phyloP scores from a whole-genome alignment of 2,113 vertebrate genomes.

The Pristiophorus japonicus region DNA sequence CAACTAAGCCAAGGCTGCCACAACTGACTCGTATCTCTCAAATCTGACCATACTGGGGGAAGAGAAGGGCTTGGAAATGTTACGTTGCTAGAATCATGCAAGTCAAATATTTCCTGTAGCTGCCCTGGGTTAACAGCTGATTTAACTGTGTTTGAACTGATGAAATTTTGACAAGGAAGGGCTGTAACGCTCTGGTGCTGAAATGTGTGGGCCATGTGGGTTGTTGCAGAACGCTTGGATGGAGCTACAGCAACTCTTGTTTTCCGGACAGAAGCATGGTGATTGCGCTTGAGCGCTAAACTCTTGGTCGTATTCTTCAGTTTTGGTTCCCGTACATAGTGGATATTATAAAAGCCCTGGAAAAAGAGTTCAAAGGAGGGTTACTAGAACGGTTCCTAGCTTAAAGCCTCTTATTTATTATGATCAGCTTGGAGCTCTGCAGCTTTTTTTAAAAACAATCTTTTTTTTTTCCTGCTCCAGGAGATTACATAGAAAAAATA shows the following conservation, averaged over 20 bases:
- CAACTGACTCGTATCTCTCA: not conserved
- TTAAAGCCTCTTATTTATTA: not conserved
- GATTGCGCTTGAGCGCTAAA: not conserved
- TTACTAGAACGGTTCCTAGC: not conserved
- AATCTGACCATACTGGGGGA: not conserved
- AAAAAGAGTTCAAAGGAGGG: not conserved
- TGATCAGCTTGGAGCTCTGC: not conserved
- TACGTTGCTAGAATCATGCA: not conserved
- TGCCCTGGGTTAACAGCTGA: not conserved
- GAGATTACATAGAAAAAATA: too few species aligned
- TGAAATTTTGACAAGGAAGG: not conserved
- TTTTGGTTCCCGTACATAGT: not conserved
- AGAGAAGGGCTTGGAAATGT: not conserved
- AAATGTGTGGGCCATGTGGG: not conserved
- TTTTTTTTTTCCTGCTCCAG: not conserved
- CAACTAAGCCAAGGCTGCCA: not conserved
- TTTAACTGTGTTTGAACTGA: not conserved
- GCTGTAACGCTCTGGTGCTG: not conserved
- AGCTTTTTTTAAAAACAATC: not conserved
- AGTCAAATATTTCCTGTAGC: not conserved
- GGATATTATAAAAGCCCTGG: not conserved
- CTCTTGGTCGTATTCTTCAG: not conserved
- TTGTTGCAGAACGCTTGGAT: not conserved
- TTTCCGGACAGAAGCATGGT: not conserved
- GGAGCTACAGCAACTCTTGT: not conserved